Evolutionary conservation across 1,140 invertebrate species (phyloP).

Genomic region (Mizuhopecten yessoensis): DNA sequence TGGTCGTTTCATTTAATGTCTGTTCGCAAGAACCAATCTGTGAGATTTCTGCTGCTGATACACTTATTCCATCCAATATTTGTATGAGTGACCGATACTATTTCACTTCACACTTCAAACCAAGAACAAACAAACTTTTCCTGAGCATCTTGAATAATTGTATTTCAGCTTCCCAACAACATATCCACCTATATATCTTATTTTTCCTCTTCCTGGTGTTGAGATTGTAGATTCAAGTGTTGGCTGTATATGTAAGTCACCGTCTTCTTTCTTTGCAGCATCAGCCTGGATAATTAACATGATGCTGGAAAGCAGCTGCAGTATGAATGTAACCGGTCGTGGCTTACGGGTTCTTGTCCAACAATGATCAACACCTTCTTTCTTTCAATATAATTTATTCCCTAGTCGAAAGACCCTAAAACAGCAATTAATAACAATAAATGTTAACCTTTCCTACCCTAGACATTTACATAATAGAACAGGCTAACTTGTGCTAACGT

Average conservation of each 20-base stretch:
- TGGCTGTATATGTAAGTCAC: conserved; percentile 23
- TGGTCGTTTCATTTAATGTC: conserved; percentile 48
- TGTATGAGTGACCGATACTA: not conserved
- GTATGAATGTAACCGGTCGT: too few species aligned
- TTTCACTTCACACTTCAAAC: conserved; percentile 44
- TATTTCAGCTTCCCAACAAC: conserved; percentile 52
- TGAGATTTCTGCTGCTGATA: conserved; percentile 44
- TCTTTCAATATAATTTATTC: too few species aligned
- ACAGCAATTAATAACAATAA: too few species aligned
- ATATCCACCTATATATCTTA: conserved; percentile 56
- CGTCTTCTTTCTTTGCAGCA: not conserved
- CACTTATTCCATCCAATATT: conserved; percentile 25
- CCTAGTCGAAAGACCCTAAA: too few species aligned
- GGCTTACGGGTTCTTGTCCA: too few species aligned
- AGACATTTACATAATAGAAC: too few species aligned
- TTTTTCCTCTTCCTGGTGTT: conserved; percentile 49
- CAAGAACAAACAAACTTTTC: conserved; percentile 44
- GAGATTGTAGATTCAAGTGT: not conserved
- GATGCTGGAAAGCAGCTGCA: too few species aligned
- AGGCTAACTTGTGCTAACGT: too few species aligned
- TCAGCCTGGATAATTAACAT: conserved; percentile 35
- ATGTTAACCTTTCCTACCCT: too few species aligned
- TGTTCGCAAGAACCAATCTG: not conserved
- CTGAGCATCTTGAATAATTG: conserved; percentile 42
- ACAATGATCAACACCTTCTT: too few species aligned